A percentile compares a stretch with the other conserved stretches of the same genome.
phyloP scores from a whole-genome alignment of 2,113 vertebrate genomes.

The Narcine bancroftii region DNA sequence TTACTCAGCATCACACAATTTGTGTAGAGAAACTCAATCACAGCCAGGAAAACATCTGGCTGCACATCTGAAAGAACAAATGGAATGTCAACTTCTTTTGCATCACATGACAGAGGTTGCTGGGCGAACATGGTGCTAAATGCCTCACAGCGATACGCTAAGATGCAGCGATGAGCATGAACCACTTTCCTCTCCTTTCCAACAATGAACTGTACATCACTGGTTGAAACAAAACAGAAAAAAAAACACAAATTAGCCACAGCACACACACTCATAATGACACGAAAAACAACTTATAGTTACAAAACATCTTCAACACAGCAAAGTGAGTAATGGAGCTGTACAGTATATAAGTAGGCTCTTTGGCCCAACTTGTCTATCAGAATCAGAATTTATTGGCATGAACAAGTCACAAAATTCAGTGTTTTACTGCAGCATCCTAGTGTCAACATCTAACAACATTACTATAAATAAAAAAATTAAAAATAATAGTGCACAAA shows the following conservation, averaged over 20 bases:
- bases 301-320: no score
- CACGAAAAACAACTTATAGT: no score
- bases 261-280: background rate
- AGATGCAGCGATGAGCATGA: slow-evolving; percentile 63
- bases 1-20: slow-evolving; percentile 59
- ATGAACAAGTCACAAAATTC: no score
- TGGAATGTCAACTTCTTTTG: background rate
- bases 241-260: background rate
- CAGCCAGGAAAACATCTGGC: slow-evolving; percentile 60
- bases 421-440: no score
- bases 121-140: slow-evolving; percentile 56
- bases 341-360: no score
- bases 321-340: no score
- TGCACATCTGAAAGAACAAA: slow-evolving; percentile 57
- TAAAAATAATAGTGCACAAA: no score
- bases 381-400: no score
- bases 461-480: no score
- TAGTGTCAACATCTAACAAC: no score
- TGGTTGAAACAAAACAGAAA: slow-evolving; percentile 39
- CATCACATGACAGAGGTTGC: slow-evolving; percentile 37
- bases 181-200: slow-evolving; percentile 60
- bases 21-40: slow-evolving; percentile 69
- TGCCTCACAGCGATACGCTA: slow-evolving; percentile 59
- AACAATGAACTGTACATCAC: slow-evolving; percentile 64
- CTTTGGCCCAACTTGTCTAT: no score